phyloP scores from a whole-genome alignment of 2,797 vertebrate genomes.

The Borostomias antarcticus region DNA sequence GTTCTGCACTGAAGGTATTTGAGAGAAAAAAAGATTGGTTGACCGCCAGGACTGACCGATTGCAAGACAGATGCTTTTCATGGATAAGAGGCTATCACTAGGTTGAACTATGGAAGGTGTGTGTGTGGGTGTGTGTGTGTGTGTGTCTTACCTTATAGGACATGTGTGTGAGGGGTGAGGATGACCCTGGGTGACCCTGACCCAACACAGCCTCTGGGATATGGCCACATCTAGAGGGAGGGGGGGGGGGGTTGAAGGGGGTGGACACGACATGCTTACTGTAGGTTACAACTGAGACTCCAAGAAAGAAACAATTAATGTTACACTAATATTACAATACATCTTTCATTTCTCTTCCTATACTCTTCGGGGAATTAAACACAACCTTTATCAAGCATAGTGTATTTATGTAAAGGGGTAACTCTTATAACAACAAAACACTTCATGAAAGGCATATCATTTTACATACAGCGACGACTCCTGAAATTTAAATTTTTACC shows the following conservation, averaged over 20 bases:
- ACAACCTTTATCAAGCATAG: not conserved
- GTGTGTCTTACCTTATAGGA: conserved; percentile 64
- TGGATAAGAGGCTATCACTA: not conserved
- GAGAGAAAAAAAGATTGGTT: too few species aligned
- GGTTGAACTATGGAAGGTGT: not conserved
- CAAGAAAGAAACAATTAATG: not conserved
- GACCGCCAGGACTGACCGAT: too few species aligned
- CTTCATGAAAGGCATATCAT: too few species aligned
- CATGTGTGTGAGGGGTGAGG: conserved; percentile 12
- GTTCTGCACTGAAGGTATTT: too few species aligned
- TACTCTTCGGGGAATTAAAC: too few species aligned
- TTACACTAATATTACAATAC: too few species aligned
- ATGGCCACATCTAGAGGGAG: conserved; percentile 43
- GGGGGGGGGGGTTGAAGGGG: not conserved
- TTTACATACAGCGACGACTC: too few species aligned
- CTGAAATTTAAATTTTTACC: too few species aligned
- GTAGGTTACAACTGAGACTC: not conserved
- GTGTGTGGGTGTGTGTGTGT: too few species aligned
- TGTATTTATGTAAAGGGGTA: not conserved
- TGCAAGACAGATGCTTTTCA: too few species aligned
- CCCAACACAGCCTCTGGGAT: conserved; percentile 33
- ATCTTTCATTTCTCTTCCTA: too few species aligned
- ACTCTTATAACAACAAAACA: not conserved
- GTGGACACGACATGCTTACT: not conserved
- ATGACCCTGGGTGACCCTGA: conserved; percentile 38